A percentile compares a stretch with the other conserved stretches of the same genome.
phyloP scores from a whole-genome alignment of 2,888 invertebrate genomes.

The Cacoxenus indagator region DNA sequence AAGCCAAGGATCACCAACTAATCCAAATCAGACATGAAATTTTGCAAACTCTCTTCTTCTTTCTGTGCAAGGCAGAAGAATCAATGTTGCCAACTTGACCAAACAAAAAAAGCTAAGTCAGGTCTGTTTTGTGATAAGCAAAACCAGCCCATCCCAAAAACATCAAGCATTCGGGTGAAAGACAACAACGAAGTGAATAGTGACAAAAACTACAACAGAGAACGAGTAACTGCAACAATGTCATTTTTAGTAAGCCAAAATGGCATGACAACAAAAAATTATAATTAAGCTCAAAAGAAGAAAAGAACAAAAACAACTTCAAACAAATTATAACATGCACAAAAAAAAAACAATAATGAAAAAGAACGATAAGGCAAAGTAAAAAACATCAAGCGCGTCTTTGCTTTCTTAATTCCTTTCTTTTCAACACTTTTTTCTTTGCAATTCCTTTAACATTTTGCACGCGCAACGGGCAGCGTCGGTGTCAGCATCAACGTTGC shows the following conservation, averaged over 20 bases:
- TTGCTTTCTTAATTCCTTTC: neutral
- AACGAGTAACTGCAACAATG: neutral
- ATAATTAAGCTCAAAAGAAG: neutral
- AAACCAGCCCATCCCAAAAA: neutral
- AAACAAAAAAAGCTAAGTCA: too few species aligned
- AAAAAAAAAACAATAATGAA: neutral
- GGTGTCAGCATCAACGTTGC: neutral
- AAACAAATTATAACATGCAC: neutral
- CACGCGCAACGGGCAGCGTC: too few species aligned
- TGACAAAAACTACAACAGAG: neutral
- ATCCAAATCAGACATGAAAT: too few species aligned
- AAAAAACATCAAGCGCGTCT: neutral
- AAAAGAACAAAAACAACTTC: neutral
- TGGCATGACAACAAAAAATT: neutral
- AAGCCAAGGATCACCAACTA: too few species aligned
- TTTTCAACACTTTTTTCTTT: neutral
- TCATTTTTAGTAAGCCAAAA: neutral
- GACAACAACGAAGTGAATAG: neutral
- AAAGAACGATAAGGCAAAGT: neutral
- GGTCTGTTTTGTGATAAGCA: neutral
- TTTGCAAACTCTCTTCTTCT: too few species aligned
- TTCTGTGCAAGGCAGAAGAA: too few species aligned
- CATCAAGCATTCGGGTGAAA: neutral
- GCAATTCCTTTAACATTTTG: neutral
- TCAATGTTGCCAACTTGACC: too few species aligned